These are phyloP conservation scores for Manis javanica DNA, from an alignment of 2,797 vertebrate species.

Conservation along the genomic window DNA sequence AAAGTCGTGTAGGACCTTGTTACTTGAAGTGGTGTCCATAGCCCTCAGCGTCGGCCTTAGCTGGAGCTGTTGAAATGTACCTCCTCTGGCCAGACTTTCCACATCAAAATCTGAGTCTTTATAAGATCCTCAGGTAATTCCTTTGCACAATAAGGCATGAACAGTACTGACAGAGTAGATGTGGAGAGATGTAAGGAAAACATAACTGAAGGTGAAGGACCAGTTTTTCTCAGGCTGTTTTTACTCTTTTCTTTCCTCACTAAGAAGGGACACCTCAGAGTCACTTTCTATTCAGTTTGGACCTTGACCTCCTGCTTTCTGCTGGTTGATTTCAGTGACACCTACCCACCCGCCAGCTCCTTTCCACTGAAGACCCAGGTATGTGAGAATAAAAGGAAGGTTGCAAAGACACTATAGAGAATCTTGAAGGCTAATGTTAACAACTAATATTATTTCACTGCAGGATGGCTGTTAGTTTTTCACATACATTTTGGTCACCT, in stretches of 20 bases:
- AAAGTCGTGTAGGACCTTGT: background rate
- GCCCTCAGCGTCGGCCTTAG: background rate
- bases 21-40: background rate
- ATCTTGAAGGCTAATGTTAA: background rate
- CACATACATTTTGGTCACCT: background rate
- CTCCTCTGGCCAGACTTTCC: background rate
- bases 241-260: background rate
- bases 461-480: background rate
- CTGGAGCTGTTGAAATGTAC: background rate
- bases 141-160: background rate
- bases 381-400: background rate
- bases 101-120: conserved; percentile 7
- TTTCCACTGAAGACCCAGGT: background rate
- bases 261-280: background rate
- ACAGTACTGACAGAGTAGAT: background rate
- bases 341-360: accelerated
- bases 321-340: background rate
- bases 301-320: background rate
- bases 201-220: background rate
- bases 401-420: background rate
- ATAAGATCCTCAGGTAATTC: background rate
- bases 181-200: background rate
- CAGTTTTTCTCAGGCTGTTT: background rate
- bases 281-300: background rate
- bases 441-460: background rate